Evolutionary conservation across 1,140 invertebrate genomes (phyloP), one percentile per base, ranked within the genome.

Genomic region (Ericerus pela): DNA sequence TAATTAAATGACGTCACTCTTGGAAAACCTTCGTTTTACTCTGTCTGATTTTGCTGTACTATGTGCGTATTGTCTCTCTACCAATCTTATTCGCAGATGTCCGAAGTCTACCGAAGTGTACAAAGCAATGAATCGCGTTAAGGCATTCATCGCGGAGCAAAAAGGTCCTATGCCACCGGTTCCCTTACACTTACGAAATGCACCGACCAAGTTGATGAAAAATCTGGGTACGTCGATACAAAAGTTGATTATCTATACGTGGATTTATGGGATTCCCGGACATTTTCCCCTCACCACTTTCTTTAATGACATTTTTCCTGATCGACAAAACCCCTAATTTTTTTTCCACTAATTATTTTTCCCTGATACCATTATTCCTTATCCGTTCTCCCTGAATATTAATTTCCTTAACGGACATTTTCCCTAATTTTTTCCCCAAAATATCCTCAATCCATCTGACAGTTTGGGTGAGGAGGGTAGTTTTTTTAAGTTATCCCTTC

Each of bases 141-240:
- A 81, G 60, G 63, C 70, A 43, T 71, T 69, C 56, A 70, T 86
- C 11, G 65, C 68, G n/a, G 69, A 77, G 22, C 72, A 79, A n/a
- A 76, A 80, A 66, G 85, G 84, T 1, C 70, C 78, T 3, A 73
- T 84, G 55, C 84, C 85, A 6, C 66, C 75, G 1, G 82, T 89
- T 6, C 87, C 79, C 11, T 73, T 82, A 29, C 80, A 86, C 70
- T 72, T 89, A 54, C 72, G 85, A 55, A 89, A 88, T 74, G 84
- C 85, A 22, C 77, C 84, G 1, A 87, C 84, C 2, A 82, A 77
- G 68, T 70, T 89, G 1, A 86, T 87, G 82, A 79, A 78, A 68
- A 72, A 83, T 65, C 66, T 89, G 64, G 82, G 84, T 79, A 68
- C 62, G 59, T 63, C 52, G 8, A 55, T 61, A 16, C 20, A n/a